A percentile compares a stretch with the other conserved stretches of the same genome.
Evolutionary conservation across 2,888 invertebrate genomes (phyloP).

Genomic region (Thymelicus sylvestris): DNA sequence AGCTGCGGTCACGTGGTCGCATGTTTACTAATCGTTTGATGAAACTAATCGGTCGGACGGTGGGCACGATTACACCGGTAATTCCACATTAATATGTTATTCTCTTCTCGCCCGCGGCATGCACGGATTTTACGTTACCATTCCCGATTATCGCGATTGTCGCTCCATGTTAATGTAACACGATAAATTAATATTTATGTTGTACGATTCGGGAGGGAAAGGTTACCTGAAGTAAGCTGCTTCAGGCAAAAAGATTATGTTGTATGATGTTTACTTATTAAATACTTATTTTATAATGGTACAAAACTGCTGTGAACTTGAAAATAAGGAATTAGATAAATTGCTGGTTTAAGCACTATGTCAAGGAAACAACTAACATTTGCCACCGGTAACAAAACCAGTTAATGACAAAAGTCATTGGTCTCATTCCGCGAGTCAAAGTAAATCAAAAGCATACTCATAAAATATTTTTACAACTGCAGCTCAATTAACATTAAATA

Average conservation of each 20-base stretch:
- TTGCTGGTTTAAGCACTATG: too few relatives aligned
- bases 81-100: constrained; percentile 34
- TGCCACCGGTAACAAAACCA: too few relatives aligned
- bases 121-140: constrained; percentile 33
- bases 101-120: constrained; percentile 18
- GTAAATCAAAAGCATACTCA: too few relatives aligned
- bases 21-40: constrained; percentile 39
- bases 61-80: constrained; percentile 34
- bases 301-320: too few relatives aligned
- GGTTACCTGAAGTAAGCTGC: not conserved
- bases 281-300: too few relatives aligned
- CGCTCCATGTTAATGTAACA: constrained; percentile 4
- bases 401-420: too few relatives aligned
- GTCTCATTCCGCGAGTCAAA: too few relatives aligned
- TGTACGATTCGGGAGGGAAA: not conserved
- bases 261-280: too few relatives aligned
- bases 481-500: too few relatives aligned
- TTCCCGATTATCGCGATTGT: constrained; percentile 30
- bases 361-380: too few relatives aligned
- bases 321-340: too few relatives aligned
- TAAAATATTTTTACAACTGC: too few relatives aligned
- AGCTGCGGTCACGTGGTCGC: constrained; percentile 22
- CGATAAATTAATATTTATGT: not conserved
- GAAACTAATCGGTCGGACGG: constrained; percentile 35
- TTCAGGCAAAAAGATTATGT: not conserved